phyloP scores from a whole-genome alignment of 2,888 invertebrate species.

The Callyntrura guangdongensis region DNA sequence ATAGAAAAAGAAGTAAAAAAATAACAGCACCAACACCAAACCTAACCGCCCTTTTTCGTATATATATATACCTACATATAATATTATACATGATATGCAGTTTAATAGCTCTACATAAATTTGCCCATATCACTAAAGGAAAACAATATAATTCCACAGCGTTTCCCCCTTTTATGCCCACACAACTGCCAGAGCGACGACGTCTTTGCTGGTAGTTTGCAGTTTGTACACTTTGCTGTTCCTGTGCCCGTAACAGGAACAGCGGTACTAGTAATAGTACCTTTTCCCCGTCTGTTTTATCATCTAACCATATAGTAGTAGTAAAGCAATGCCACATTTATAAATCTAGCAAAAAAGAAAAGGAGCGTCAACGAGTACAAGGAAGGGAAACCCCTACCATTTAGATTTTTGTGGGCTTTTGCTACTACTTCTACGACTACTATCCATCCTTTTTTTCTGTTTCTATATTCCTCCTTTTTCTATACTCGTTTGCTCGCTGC shows the following conservation, averaged over 20 bases:
- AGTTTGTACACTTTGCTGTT: background rate
- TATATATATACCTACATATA: slow-evolving; percentile 10
- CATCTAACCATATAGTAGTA: background rate
- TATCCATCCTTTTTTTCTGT: slow-evolving; percentile 22
- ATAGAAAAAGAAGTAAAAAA: slow-evolving; percentile 47
- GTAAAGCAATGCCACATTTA: slow-evolving; percentile 24
- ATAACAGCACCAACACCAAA: slow-evolving; percentile 44
- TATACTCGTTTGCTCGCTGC: slow-evolving; percentile 2
- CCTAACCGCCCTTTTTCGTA: background rate
- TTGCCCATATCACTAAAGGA: slow-evolving; percentile 67
- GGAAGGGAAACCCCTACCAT: slow-evolving; percentile 69
- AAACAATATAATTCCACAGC: slow-evolving; percentile 58
- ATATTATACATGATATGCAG: slow-evolving; percentile 27
- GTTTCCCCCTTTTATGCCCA: slow-evolving; percentile 52
- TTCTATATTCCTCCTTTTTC: background rate
- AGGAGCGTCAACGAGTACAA: slow-evolving; percentile 27
- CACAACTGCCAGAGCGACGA: slow-evolving; percentile 16
- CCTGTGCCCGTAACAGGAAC: slow-evolving; percentile 5
- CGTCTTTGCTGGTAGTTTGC: background rate
- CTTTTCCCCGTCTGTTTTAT: slow-evolving; percentile 35
- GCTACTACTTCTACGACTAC: background rate
- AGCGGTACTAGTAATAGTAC: slow-evolving; percentile 2
- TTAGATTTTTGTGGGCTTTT: slow-evolving; percentile 50
- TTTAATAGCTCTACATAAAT: slow-evolving; percentile 66
- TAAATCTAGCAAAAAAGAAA: background rate